Base-by-base conservation (phyloP, 2,797 vertebrate species). In the Psittacula derbiana region DNA sequence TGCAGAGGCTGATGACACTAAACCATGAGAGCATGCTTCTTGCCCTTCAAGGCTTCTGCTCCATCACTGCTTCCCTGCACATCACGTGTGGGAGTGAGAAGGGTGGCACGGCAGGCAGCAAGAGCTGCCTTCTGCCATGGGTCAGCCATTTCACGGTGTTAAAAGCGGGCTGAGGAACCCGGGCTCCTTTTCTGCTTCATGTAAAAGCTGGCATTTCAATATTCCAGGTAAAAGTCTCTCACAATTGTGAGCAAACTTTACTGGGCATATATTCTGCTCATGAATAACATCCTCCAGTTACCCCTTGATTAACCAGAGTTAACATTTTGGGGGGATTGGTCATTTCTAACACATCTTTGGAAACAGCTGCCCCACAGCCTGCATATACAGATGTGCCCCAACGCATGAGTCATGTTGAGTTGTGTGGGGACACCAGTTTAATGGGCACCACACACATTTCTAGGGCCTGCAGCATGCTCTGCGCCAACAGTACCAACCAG, bases 331-430 rank as follows among this genome's bases (percentile, higher is more conserved):
- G 7, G 13, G 10, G 4, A 3, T 8, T 57, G 60, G 25, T 36
- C 3, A 15, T 55, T 90, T 85, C 33, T 55, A 38, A 31, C 38
- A 33, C 10, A 11, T 33, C 17, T 57, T 84, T 36, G 71, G 64
- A 33, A 52, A 38, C 0, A 75, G n/a, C 67, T 64, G 14, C 40
- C 50, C 33, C 36, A 2, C 5, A 17, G 58, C 49, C 30, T 61
- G 44, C 4, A 1, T 5, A 3, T 1, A 20, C 5, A 46, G 46
- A 40, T 1, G 0, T 7, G 10, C 25, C 71, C 46, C 53, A 36
- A 12, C 11, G 12, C 38, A 24, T 0, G 2, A 33, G 65, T n/a
- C 20, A 41, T 7, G 31, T 28, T 18, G n/a, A 23, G 61, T n/a
- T 44, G 21, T 25, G 11, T 5, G n/a, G 24, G 50, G 49, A 69